Percentiles rank a stretch among this genome's conserved stretches.
Conservation (phyloP, 92 coral and sea anemone species). For the Palythoa grandiflora region DNA sequence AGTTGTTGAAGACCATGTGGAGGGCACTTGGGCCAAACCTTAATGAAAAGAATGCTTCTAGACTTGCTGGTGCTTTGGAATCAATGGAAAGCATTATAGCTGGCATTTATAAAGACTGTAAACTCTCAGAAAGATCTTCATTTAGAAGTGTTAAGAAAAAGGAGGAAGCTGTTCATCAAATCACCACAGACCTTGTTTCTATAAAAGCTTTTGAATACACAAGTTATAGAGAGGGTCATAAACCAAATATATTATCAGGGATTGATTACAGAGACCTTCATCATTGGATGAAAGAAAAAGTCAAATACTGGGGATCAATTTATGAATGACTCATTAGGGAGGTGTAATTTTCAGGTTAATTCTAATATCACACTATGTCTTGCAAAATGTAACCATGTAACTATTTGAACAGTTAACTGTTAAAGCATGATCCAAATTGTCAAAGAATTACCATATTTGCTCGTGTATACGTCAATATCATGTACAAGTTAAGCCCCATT, state of each 20-base stretch:
- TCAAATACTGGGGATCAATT: constrained; percentile 27
- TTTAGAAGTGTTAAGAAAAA: constrained; percentile 44
- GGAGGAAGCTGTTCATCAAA: constrained; percentile 31
- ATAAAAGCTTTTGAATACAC: constrained; percentile 2
- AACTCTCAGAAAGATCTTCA: constrained; percentile 14
- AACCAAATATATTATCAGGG: neutral
- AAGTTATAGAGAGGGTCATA: constrained; percentile 11
- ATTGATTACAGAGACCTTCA: constrained; percentile 23
- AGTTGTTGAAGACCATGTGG: constrained; percentile 66
- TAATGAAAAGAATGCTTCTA: constrained; percentile 66
- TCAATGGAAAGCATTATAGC: constrained; percentile 54
- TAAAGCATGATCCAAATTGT: no score
- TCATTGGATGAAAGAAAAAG: constrained; percentile 9
- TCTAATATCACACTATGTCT: no score
- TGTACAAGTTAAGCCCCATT: no score
- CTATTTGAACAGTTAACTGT: no score
- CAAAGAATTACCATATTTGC: no score
- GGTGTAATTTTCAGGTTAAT: no score
- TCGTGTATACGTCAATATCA: no score
- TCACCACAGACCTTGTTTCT: constrained; percentile 1
- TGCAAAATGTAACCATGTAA: no score
- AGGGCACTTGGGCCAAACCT: constrained; percentile 70
- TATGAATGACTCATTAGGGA: neutral
- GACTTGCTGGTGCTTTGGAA: constrained; percentile 70
- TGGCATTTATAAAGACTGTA: constrained; percentile 62